A percentile compares a stretch with the other conserved stretches of the same genome.
Conservation (phyloP, 1,140 invertebrate species). For the Cryptotermes secundus region DNA sequence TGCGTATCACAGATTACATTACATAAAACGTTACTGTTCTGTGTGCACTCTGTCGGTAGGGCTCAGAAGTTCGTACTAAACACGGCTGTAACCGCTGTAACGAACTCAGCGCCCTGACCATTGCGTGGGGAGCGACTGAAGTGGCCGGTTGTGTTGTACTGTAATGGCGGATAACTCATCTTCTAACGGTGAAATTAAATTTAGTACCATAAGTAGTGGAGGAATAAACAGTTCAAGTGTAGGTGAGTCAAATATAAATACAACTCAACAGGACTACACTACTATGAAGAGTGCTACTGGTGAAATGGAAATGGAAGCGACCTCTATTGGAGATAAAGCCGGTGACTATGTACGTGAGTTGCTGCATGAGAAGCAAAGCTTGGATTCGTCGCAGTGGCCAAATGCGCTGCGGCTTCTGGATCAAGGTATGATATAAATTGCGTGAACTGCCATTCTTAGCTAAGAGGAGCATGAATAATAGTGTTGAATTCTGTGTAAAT, state of each 20-base stretch:
- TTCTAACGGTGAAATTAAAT: constrained; percentile 28
- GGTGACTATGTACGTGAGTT: constrained; percentile 74
- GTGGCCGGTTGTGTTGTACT: neutral
- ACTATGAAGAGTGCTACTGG: constrained; percentile 27
- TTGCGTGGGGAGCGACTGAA: constrained; percentile 30
- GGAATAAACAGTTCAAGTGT: constrained; percentile 21
- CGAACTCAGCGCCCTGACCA: constrained; percentile 29
- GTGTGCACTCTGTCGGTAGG: constrained; percentile 1
- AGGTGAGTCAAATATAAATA: constrained; percentile 23
- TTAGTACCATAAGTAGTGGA: neutral
- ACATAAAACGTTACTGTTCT: neutral
- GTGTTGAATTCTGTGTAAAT: neutral
- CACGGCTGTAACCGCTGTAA: neutral
- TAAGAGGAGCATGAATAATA: no score
- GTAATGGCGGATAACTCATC: constrained; percentile 27
- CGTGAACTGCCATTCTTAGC: no score
- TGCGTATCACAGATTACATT: neutral
- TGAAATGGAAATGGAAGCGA: constrained; percentile 32
- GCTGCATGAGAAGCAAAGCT: constrained; percentile 68
- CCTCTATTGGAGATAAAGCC: constrained; percentile 52
- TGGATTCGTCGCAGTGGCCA: constrained; percentile 67
- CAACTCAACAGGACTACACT: neutral
- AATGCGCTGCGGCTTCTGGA: constrained; percentile 69
- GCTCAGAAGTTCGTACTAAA: neutral
- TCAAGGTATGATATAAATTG: constrained; percentile 55